Percentiles rank a stretch among this genome's conserved stretches.
These are phyloP conservation scores for Siphonodentalium dalli DNA, from an alignment of 2,888 invertebrate genomes.

Conservation along the genomic window DNA sequence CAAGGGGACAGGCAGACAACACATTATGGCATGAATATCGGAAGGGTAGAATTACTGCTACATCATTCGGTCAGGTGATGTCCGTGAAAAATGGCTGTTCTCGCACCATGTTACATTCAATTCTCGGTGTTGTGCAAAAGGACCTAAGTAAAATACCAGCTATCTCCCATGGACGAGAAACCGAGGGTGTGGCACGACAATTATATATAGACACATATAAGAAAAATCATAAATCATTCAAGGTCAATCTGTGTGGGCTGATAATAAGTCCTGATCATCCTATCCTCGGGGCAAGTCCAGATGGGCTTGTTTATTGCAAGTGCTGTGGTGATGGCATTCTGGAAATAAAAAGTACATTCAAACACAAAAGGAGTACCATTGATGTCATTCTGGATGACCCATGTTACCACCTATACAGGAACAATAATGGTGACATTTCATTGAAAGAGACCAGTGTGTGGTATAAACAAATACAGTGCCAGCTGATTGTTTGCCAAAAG, in stretches of 20 bases:
- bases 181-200: constrained; percentile 10
- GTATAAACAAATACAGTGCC: constrained; percentile 18
- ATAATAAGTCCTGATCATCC: constrained; percentile 3
- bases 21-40: constrained; percentile 9
- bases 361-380: constrained; percentile 2
- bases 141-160: neutral
- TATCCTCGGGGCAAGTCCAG: constrained; percentile 18
- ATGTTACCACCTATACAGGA: constrained; percentile 5
- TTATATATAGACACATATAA: constrained; percentile 8
- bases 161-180: constrained; percentile 6
- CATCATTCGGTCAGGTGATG: no score
- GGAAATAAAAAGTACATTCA: constrained; percentile 14
- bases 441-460: constrained; percentile 7
- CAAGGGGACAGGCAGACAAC: constrained; percentile 8
- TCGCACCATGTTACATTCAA: no score
- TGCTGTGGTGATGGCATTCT: constrained; percentile 16
- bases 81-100: no score
- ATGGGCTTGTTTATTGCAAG: constrained; percentile 11
- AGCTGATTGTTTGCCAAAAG: constrained; percentile 5
- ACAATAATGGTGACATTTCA: constrained; percentile 7
- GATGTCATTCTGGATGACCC: constrained; percentile 3
- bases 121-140: no score
- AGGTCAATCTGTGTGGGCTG: neutral
- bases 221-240: neutral
- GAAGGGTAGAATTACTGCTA: constrained; percentile 13